These are phyloP conservation scores for Procavia capensis DNA, from an alignment of 2,113 vertebrate genomes.

Conservation along the genomic window DNA sequence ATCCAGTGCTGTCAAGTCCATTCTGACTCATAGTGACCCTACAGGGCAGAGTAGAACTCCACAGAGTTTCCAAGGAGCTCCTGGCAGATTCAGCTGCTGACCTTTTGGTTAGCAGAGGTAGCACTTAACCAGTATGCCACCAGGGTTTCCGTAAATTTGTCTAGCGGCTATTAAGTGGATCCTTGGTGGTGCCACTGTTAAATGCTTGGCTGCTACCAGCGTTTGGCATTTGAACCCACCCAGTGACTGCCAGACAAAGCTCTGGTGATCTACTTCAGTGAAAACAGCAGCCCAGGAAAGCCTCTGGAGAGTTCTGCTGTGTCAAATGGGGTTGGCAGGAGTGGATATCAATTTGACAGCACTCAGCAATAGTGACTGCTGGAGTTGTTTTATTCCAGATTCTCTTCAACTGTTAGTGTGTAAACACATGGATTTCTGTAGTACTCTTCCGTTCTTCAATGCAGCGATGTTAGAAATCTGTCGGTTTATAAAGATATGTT, in stretches of 20 bases:
- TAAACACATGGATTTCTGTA: background rate
- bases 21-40: no score
- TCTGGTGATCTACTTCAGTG: background rate
- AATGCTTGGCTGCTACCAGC: background rate
- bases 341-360: no score
- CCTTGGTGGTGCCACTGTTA: no score
- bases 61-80: no score
- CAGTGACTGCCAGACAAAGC: background rate
- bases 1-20: no score
- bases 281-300: background rate
- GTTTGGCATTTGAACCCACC: background rate
- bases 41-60: no score
- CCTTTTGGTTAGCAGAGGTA: no score
- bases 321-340: background rate
- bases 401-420: background rate
- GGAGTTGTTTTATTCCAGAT: conserved; percentile 1
- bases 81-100: no score
- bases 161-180: background rate
- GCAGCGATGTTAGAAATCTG: background rate
- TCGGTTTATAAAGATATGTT: background rate
- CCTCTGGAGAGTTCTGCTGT: no score
- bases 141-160: background rate
- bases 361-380: background rate
- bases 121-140: no score
- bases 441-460: background rate